phyloP scores from a whole-genome alignment of 2,113 vertebrate genomes.

The Forbesichthys papilliferus region DNA sequence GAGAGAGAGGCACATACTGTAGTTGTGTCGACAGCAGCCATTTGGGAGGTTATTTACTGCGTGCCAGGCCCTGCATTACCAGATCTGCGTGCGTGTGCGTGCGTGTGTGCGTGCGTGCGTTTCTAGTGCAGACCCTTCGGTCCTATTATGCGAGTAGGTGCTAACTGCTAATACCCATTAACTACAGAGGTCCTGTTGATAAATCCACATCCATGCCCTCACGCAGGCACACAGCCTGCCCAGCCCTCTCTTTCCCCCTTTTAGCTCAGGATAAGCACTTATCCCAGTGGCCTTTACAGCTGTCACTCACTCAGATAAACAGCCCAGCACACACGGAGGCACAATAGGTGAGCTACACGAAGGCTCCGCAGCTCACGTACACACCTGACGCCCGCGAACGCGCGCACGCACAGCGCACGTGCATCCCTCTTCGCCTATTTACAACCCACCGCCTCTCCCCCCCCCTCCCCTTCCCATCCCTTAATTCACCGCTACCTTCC shows the following conservation, averaged over 20 bases:
- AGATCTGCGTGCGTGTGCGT: not conserved
- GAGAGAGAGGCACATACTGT: slow-evolving; percentile 2
- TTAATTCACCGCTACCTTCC: slow-evolving; percentile 15
- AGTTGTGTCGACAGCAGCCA: slow-evolving; percentile 48
- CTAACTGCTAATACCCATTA: slow-evolving; percentile 45
- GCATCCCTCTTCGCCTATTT: slow-evolving; percentile 10
- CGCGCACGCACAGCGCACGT: not conserved
- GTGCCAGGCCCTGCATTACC: slow-evolving; percentile 26
- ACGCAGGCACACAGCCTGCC: not conserved
- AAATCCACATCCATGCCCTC: slow-evolving; percentile 34
- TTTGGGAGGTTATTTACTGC: slow-evolving; percentile 56
- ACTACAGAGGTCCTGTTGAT: slow-evolving; percentile 39
- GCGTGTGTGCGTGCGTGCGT: slow-evolving; percentile 1
- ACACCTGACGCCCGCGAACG: not conserved
- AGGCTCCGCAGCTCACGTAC: not conserved
- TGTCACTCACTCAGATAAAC: not conserved
- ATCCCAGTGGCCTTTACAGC: slow-evolving; percentile 3
- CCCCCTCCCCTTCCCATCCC: slow-evolving; percentile 24
- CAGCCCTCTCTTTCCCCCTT: slow-evolving; percentile 5
- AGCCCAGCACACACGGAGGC: no score
- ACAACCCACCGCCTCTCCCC: slow-evolving; percentile 30
- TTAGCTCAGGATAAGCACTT: slow-evolving; percentile 43
- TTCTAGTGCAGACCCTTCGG: slow-evolving; percentile 42
- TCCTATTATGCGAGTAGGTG: slow-evolving; percentile 40
- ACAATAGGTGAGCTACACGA: no score